Percentiles rank a stretch among this genome's conserved stretches.
phyloP scores from a whole-genome alignment of 2,888 invertebrate species.

The Lutraria lutraria region DNA sequence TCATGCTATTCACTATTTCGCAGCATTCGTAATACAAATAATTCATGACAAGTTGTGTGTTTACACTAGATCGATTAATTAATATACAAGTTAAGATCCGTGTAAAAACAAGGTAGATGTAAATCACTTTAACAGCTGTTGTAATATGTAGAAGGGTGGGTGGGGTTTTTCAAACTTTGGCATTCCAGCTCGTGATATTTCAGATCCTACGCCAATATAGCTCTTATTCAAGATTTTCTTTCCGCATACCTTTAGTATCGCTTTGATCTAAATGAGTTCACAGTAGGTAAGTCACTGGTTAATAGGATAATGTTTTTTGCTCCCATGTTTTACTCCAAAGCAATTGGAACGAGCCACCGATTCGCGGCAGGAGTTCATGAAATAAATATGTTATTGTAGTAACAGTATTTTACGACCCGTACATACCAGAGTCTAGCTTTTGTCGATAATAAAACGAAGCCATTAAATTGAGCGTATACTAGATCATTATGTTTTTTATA shows the following conservation, averaged over 20 bases:
- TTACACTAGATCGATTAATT: background rate
- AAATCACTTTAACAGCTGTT: background rate
- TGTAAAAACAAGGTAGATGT: background rate
- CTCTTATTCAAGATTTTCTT: background rate
- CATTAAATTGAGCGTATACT: background rate
- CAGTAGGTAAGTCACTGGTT: background rate
- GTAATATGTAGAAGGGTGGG: background rate
- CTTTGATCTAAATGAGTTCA: background rate
- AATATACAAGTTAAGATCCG: background rate
- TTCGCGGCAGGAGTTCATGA: background rate
- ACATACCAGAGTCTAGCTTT: background rate
- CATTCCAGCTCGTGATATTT: no score
- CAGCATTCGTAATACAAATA: no score
- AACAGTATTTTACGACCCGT: background rate
- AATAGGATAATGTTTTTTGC: background rate
- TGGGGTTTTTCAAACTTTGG: background rate
- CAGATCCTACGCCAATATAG: background rate
- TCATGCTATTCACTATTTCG: no score
- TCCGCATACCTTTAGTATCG: background rate
- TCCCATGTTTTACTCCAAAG: background rate
- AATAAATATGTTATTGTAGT: background rate
- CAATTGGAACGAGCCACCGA: background rate
- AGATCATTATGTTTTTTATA: background rate
- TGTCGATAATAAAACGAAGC: constrained; percentile 1
- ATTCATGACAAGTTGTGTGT: no score